Evolutionary conservation across 2,888 invertebrate genomes (phyloP), one percentile per base, ranked within the genome.

Genomic region (Rhagophthalmus giganteus): DNA sequence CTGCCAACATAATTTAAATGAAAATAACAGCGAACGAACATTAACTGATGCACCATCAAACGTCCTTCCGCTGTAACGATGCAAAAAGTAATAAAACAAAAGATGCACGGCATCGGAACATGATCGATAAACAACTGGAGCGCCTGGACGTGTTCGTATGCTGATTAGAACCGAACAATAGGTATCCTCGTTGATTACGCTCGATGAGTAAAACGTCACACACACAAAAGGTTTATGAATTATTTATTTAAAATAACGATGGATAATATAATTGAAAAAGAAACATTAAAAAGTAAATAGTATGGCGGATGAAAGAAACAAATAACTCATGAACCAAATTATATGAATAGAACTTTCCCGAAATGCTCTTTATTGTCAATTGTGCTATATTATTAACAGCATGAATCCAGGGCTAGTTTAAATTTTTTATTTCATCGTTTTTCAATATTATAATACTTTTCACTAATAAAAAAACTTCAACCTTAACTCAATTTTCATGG

Each of bases 301-400:
- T n/a, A n/a, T n/a, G n/a, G n/a, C n/a, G n/a, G n/a, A n/a, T n/a
- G n/a, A n/a, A n/a, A n/a, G n/a, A n/a, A n/a, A n/a, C n/a, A n/a
- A n/a, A n/a, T 38, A 15, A 16, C 16, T 35, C 28, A 16, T 27
- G 26, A 42, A 30, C 34, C 38, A 38, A 39, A 50, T 41, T 31
- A 49, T 54, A 49, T 49, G 45, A 55, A 48, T 40, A 61, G 60
- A 69, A 65, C 53, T 64, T 60, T 73, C 73, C 72, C 73, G 73
- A 74, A 75, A 73, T 72, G 69, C 66, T 71, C 72, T 74, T 75
- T 75, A 75, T 75, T 75, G 75, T 75, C 75, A 75, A 74, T 71
- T 74, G 72, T 73, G 71, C 71, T 73, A 72, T 50, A 50, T 72
- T 65, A 51, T 72, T 67, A 75, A 74, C 74, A 74, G 74, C 73